Conservation (phyloP, 2,888 invertebrate species). For the Cerastis rubricosa region DNA sequence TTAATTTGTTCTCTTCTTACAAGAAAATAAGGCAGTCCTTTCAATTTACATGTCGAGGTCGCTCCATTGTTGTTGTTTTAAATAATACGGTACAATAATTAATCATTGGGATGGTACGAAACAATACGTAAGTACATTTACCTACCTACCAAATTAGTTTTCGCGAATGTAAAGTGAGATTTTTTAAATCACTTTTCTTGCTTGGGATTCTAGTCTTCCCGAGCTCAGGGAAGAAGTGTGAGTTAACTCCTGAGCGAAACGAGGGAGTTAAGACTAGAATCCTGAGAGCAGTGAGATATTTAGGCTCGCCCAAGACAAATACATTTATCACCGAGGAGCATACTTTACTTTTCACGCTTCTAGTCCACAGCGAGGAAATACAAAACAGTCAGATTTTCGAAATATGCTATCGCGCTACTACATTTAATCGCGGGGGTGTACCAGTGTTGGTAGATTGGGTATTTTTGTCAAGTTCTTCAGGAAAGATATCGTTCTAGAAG, state of each 20-base stretch:
- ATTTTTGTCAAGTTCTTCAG: no score
- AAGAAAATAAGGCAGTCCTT: conserved; percentile 23
- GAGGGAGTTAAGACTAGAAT: neutral
- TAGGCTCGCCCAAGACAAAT: neutral
- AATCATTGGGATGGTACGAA: neutral
- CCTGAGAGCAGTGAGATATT: neutral
- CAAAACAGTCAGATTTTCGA: no score
- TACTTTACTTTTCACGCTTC: neutral
- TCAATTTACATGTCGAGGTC: conserved; percentile 19
- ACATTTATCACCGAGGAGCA: neutral
- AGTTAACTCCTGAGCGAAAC: neutral
- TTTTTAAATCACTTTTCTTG: neutral
- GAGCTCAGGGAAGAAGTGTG: neutral
- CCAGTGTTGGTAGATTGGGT: no score
- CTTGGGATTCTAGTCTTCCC: neutral
- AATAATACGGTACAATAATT: conserved; percentile 14
- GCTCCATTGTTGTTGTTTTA: conserved; percentile 25
- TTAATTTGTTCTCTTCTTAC: conserved; percentile 40
- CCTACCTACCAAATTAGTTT: conserved; percentile 2
- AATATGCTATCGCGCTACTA: no score
- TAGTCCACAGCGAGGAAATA: neutral
- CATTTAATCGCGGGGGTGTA: neutral
- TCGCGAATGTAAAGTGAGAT: neutral
- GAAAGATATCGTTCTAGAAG: neutral
- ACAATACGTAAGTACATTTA: conserved; percentile 5